Evolutionary conservation across 2,888 invertebrate species (phyloP), one percentile per base, ranked within the genome.

Genomic region (Clitarchus hookeri): DNA sequence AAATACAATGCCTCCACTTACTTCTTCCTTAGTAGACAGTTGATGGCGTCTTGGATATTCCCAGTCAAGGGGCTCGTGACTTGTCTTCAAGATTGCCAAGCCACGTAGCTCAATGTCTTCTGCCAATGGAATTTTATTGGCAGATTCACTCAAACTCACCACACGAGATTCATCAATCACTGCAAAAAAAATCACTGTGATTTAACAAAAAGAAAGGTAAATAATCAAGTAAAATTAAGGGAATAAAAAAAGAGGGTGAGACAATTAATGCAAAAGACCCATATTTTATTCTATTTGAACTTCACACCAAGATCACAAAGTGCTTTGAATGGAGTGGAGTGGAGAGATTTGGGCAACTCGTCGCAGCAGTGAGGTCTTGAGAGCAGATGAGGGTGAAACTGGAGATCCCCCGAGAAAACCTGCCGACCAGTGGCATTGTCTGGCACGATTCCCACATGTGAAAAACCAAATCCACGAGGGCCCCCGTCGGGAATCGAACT

Each of bases 61-160:
- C 97, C 97, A 97, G 90, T 96, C 94, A 9, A 96, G 92, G 27
- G 94, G 93, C 88, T 94, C 93, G 89, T 96, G 96, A 80, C 94
- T 94, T 88, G 93, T 93, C 89, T 94, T 94, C 86, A 96, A 93
- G 84, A 96, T 93, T 89, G 94, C 94, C 77, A 96, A 93, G 23
- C 95, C 95, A 90, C 95, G 95, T 86, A 97, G 92, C 89, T 95
- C 93, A 0, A 95, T 93, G 90, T 97, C 97, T 92, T 97, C 97
- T 0, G 95, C 94, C 36, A 97, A 90, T 1, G 96, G 96, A 84
- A 96, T 94, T 84, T 92, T 93, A 87, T 93, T n/a, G 36, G 86
- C 84, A 0, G 36, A 82, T 16, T 27, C 44, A 13, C 12, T 82
- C 82, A 82, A 82, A 27, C 8, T 82, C 36, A 9, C 27, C 82